phyloP scores from a whole-genome alignment of 2,797 vertebrate species.

The Leuciscus waleckii region DNA sequence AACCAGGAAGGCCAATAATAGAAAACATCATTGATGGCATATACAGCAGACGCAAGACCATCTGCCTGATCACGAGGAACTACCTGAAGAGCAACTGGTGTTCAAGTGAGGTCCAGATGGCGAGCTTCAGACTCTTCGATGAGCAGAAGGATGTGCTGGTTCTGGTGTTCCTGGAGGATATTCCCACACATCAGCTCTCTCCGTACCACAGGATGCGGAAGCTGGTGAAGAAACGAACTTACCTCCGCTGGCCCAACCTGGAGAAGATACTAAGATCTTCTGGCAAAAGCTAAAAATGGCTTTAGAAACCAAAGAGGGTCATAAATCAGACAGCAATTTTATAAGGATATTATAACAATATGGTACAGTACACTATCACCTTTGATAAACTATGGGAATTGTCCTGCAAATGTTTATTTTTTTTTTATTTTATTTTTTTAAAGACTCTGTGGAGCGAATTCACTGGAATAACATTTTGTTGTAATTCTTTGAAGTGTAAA shows the following conservation, averaged over 20 bases:
- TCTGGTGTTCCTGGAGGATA: conserved; percentile 80
- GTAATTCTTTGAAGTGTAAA: neutral
- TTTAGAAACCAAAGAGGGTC: conserved; percentile 56
- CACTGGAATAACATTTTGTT: neutral
- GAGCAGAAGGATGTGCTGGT: conserved; percentile 80
- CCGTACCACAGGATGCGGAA: conserved; percentile 78
- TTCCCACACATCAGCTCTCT: conserved; percentile 70
- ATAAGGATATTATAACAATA: neutral
- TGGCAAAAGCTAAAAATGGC: conserved; percentile 78
- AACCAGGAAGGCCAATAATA: conserved; percentile 75
- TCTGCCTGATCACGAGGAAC: conserved; percentile 77
- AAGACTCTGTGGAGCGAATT: neutral
- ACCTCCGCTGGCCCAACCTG: conserved; percentile 75
- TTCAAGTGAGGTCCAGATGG: conserved; percentile 79
- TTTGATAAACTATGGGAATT: neutral
- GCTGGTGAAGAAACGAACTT: conserved; percentile 75
- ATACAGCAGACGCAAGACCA: conserved; percentile 81
- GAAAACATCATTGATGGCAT: conserved; percentile 81
- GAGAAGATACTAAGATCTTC: conserved; percentile 67
- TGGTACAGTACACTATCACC: neutral
- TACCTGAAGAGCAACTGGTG: conserved; percentile 82
- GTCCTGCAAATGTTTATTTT: neutral
- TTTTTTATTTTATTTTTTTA: too few species aligned
- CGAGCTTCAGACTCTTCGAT: conserved; percentile 79
- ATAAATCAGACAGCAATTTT: conserved; percentile 25